Evolutionary conservation across 2,888 invertebrate species (phyloP), one percentile per base, ranked within the genome.

Genomic region (Xestoiulus laeticollis): DNA sequence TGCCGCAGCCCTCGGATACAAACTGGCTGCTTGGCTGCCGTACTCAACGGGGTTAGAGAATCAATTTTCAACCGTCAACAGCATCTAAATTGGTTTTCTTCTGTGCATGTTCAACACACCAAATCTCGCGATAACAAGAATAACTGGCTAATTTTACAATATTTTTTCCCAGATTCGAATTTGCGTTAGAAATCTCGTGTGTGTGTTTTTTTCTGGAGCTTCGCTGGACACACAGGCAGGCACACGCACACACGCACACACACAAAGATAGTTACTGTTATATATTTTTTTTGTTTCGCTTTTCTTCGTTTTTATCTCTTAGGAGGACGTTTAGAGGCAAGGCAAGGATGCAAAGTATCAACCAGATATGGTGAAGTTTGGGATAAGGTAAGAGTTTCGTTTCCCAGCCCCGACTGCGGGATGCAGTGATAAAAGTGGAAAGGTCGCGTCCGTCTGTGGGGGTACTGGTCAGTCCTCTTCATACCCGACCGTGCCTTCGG

Each of bases 281-380:
- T 59, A 59, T 59, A 59, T 59, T 22, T 59, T 59, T 59, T 59
- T 59, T n/a, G n/a, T 59, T 48, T 16, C 4, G 14, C 16, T 59
- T 59, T 22, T 59, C 59, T 59, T 59, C 59, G 3, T n/a, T 22
- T 59, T 59, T 22, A 22, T 59, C 59, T 59, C 59, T 22, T n/a
- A n/a, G 59, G 59, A 59, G 59, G 59, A 8, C 59, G 22, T 59
- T 59, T 22, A 59, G 59, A 59, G 59, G 22, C 59, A 59, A 59
- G 59, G 59, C 59, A 59, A 59, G 59, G 59, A 59, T 59, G 59
- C 59, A 22, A 59, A 59, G 59, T 59, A 59, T 59, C 59, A 59
- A 22, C 59, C 59, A n/a, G 59, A 59, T 59, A 59, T 59, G 59
- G 59, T 59, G 59, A 59, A 59, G 59, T 22, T 59, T 59, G 22